phyloP scores from a whole-genome alignment of 1,140 invertebrate species.

The Hydropsyche tenuis region DNA sequence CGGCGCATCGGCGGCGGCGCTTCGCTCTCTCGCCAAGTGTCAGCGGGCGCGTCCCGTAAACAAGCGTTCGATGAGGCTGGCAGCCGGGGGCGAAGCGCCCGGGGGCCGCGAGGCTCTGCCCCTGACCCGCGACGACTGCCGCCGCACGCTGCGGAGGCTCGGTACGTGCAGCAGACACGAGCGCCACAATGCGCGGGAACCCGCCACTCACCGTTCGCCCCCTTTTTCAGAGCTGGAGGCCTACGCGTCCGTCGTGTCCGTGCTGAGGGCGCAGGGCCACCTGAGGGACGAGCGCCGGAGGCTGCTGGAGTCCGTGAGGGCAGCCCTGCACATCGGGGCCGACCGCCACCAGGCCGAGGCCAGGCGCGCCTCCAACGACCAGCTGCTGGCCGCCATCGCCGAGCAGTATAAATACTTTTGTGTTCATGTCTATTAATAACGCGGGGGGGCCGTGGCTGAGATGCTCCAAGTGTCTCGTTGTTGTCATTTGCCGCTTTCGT shows the following conservation, averaged over 20 bases:
- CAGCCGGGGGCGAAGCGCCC: slow-evolving; percentile 63
- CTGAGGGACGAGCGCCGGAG: slow-evolving; percentile 84
- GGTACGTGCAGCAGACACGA: slow-evolving; percentile 63
- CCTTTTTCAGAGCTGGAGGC: slow-evolving; percentile 80
- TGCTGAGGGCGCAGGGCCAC: slow-evolving; percentile 89
- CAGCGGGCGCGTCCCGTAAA: slow-evolving; percentile 52
- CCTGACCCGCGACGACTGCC: slow-evolving; percentile 78
- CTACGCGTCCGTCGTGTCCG: slow-evolving; percentile 86
- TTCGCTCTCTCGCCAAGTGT: slow-evolving; percentile 53
- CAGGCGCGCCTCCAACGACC: slow-evolving; percentile 88
- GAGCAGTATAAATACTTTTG: slow-evolving; percentile 72
- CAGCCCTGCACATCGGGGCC: slow-evolving; percentile 82
- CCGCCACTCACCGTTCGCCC: neutral
- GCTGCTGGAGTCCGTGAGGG: slow-evolving; percentile 80
- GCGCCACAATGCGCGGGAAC: neutral
- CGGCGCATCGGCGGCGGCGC: neutral
- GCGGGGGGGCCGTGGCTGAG: too few species aligned
- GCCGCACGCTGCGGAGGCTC: slow-evolving; percentile 81
- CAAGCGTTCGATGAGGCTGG: slow-evolving; percentile 53
- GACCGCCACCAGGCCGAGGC: slow-evolving; percentile 92
- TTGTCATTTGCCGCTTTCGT: neutral
- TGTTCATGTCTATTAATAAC: neutral
- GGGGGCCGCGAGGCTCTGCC: slow-evolving; percentile 62
- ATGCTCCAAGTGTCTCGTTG: too few species aligned
- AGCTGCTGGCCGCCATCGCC: slow-evolving; percentile 85